A percentile compares a stretch with the other conserved stretches of the same genome.
Conservation (phyloP, 2,888 invertebrate species). For the Zeuzera pyrina region DNA sequence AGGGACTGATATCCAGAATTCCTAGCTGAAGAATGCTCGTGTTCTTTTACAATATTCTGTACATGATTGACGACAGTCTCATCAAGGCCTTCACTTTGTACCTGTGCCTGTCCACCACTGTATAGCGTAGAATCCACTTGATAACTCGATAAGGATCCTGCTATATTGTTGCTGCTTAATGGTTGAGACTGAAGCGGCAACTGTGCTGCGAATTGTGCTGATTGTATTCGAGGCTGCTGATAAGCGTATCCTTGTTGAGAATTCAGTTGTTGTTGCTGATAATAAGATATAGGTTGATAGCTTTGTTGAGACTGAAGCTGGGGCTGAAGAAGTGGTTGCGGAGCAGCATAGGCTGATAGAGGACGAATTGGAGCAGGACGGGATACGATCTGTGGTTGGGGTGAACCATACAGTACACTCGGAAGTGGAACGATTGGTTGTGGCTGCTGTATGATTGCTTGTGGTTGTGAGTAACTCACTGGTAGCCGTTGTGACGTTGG, state of each 20-base stretch:
- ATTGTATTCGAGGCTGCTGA: conserved; percentile 19
- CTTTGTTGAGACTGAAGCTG: conserved; percentile 11
- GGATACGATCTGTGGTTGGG: conserved; percentile 1
- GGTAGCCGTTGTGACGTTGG: conserved; percentile 13
- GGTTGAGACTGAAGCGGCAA: conserved; percentile 31
- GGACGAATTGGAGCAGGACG: conserved; percentile 9
- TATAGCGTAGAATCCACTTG: conserved; percentile 55
- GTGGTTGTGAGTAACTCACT: conserved; percentile 3
- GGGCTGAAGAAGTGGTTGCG: conserved; percentile 9
- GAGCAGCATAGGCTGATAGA: conserved; percentile 10
- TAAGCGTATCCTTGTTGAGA: conserved; percentile 21
- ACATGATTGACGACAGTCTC: conserved; percentile 45
- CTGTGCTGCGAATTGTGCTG: conserved; percentile 13
- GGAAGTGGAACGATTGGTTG: neutral
- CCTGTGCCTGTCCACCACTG: conserved; percentile 26
- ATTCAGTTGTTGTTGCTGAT: conserved; percentile 9
- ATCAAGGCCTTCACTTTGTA: conserved; percentile 44
- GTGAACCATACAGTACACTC: neutral
- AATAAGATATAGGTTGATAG: neutral
- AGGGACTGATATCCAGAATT: conserved; percentile 50
- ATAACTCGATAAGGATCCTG: conserved; percentile 39
- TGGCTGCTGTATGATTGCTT: neutral
- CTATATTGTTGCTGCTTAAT: conserved; percentile 17
- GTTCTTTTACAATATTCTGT: conserved; percentile 51
- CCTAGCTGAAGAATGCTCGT: conserved; percentile 51